Conservation (phyloP, 2,888 invertebrate species). For the Halictus ligatus region DNA sequence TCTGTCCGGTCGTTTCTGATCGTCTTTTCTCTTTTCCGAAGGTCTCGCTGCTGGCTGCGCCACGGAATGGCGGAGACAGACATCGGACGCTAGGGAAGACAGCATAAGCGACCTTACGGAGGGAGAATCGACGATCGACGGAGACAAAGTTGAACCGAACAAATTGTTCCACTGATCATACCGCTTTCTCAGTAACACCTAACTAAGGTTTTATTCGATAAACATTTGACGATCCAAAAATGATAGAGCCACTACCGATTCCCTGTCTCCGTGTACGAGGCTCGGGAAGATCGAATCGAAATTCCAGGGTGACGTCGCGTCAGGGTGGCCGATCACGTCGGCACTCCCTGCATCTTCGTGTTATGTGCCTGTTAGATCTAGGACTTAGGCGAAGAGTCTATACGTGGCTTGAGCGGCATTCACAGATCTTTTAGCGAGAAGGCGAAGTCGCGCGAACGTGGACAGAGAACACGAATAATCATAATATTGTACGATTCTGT, state of each 20-base stretch:
- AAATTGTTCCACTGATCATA: neutral
- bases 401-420: constrained; percentile 73
- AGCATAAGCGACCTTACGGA: too few species aligned
- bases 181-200: neutral
- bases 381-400: constrained; percentile 75
- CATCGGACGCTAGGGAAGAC: too few species aligned
- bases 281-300: neutral
- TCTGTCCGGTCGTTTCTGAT: neutral
- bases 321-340: constrained; percentile 24
- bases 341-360: constrained; percentile 66
- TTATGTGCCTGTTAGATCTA: constrained; percentile 75
- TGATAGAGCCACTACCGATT: neutral
- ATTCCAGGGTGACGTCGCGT: constrained; percentile 60
- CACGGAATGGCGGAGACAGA: too few species aligned
- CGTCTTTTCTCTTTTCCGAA: neutral
- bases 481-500: constrained; percentile 18
- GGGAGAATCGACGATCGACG: neutral
- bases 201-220: too few species aligned
- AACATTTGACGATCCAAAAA: neutral
- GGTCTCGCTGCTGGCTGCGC: too few species aligned
- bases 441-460: constrained; percentile 48
- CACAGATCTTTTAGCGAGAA: constrained; percentile 36
- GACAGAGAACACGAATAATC: constrained; percentile 35
- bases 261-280: neutral
- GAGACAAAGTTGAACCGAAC: too few species aligned